phyloP scores from a whole-genome alignment of 2,113 vertebrate species.

The Cyanoliseus patagonus region DNA sequence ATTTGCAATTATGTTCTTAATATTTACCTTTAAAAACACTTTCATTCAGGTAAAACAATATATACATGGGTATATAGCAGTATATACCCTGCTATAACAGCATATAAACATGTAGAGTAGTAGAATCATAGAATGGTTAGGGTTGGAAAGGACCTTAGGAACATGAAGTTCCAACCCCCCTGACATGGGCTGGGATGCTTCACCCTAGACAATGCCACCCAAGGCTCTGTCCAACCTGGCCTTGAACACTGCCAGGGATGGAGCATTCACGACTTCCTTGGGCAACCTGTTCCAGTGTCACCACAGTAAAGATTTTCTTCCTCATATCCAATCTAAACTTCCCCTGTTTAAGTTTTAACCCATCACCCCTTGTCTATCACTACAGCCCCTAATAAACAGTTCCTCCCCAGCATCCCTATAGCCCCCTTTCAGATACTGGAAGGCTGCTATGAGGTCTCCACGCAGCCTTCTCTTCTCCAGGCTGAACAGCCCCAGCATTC shows the following conservation, averaged over 20 bases:
- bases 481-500: too few species aligned
- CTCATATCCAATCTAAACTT: too few species aligned
- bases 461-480: too few species aligned
- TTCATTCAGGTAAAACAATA: background rate
- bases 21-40: background rate
- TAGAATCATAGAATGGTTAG: background rate
- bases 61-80: background rate
- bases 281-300: too few species aligned
- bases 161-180: background rate
- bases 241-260: background rate
- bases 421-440: too few species aligned
- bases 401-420: too few species aligned
- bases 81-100: background rate
- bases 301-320: too few species aligned
- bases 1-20: background rate
- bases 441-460: too few species aligned
- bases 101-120: background rate
- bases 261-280: too few species aligned
- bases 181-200: background rate
- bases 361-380: too few species aligned
- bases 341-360: too few species aligned
- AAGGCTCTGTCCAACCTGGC: background rate
- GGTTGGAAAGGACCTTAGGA: background rate
- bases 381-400: too few species aligned
- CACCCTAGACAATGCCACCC: background rate